phyloP scores from a whole-genome alignment of 2,113 vertebrate species.

The Mormyrus iriodes region DNA sequence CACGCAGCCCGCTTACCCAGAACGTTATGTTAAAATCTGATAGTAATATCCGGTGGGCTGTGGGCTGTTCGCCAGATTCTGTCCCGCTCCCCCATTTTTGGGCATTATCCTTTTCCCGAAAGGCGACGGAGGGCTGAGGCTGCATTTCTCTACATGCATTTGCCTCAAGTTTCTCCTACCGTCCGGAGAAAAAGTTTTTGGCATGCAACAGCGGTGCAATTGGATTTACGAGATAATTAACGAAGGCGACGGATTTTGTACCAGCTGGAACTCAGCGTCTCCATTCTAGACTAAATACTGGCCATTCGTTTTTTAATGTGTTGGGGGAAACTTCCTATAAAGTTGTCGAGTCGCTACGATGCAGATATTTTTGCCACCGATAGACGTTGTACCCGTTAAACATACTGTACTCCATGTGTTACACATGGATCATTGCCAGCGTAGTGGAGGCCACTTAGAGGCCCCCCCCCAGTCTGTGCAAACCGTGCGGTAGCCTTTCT shows the following conservation, averaged over 20 bases:
- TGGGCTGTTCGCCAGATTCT: background rate
- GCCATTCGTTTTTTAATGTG: background rate
- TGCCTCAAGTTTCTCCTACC: background rate
- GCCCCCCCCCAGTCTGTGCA: background rate
- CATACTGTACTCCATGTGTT: background rate
- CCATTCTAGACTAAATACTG: background rate
- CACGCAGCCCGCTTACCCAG: background rate
- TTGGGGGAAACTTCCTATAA: background rate
- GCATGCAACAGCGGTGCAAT: background rate
- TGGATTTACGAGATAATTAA: slow-evolving; percentile 4
- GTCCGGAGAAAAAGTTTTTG: slow-evolving; percentile 9
- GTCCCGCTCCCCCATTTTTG: background rate
- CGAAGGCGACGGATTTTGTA: background rate
- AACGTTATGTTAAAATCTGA: background rate
- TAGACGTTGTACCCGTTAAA: background rate
- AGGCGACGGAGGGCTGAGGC: background rate
- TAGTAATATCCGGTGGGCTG: background rate
- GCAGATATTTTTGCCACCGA: background rate
- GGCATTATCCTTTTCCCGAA: background rate
- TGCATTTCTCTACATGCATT: slow-evolving; percentile 10
- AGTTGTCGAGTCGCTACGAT: background rate
- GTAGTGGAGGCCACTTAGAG: background rate
- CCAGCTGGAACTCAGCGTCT: background rate
- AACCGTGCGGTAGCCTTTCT: background rate
- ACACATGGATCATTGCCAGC: background rate